phyloP scores from a whole-genome alignment of 2,113 vertebrate genomes.

The Pseudopodoces humilis region DNA sequence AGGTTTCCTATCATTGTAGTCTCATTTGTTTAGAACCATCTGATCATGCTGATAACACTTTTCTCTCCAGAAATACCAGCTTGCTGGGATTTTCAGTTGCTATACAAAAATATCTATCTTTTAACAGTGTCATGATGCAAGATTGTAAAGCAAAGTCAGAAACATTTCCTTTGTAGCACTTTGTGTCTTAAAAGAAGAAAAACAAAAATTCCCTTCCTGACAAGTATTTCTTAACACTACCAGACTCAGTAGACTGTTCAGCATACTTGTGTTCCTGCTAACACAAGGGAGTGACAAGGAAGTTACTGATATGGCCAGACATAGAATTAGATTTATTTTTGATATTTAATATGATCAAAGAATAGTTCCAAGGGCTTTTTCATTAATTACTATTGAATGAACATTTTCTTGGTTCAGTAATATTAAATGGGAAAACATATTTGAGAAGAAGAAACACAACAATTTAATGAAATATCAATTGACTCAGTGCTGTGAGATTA shows the following conservation, averaged over 20 bases:
- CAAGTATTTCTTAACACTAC: constrained; percentile 16
- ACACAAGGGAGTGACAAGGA: neutral
- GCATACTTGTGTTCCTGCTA: neutral
- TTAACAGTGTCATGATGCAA: neutral
- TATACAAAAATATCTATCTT: neutral
- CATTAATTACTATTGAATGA: constrained; percentile 26
- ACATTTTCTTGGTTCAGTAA: constrained; percentile 3
- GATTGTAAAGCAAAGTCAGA: constrained; percentile 15
- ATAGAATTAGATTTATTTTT: neutral
- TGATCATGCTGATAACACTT: neutral
- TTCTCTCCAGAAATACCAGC: neutral
- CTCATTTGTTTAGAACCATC: neutral
- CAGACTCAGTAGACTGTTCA: neutral
- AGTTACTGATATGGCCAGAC: neutral
- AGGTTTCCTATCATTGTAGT: neutral
- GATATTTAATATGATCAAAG: constrained; percentile 45
- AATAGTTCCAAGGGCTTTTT: constrained; percentile 43
- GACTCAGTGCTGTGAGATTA: constrained; percentile 7
- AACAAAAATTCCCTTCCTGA: neutral
- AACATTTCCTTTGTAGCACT: neutral
- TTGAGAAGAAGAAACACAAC: neutral
- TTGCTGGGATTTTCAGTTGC: neutral
- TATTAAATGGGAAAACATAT: constrained; percentile 12
- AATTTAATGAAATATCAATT: constrained; percentile 50
- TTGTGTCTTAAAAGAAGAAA: neutral